Evolutionary conservation across 1,140 invertebrate species (phyloP), one percentile per base, ranked within the genome.

Genomic region (Elysia chlorotica): DNA sequence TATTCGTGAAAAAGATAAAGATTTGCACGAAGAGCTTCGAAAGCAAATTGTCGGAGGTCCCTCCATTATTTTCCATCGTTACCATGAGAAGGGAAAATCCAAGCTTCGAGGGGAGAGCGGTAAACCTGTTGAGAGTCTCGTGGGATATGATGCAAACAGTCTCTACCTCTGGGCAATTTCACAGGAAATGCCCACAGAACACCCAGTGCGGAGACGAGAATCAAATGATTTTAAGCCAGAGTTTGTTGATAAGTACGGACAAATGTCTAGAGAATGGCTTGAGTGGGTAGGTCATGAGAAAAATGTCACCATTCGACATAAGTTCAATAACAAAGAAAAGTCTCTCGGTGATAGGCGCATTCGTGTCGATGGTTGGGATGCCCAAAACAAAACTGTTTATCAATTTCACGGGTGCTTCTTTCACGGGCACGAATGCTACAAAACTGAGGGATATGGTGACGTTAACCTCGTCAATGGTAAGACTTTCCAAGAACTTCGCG

Each of bases 141-240:
- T 65, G 19, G 78, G 78, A 1, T 78, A 36, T 25, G 78, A 79
- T 57, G 74, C 71, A 36, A 79, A 77, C 48, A 63, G 76, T 19
- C 35, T 79, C 0, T 79, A 79, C 31, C 36, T 79, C 19, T 77
- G 71, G 70, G 6, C 33, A 33, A 30, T 76, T 3, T 17, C 14
- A 1, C 68, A 77, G 28, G 30, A 71, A 10, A 75, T 79, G 74
- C 78, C 76, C 1, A 72, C 65, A 33, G 76, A 71, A 48, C 23
- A 56, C 21, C 68, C 41, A 2, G 36, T 76, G 1, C 14, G 70
- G 10, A 25, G 76, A 0, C 25, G 37, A 19, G 31, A 56, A 61
- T 37, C 59, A 33, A 74, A 69, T 21, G 23, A 41, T 19, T 69
- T 65, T 59, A 14, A 73, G 63, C 61, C 72, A 5, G 57, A 73